Evolutionary conservation across 2,113 vertebrate species (phyloP).

Genomic region (Calidris pygmaea): DNA sequence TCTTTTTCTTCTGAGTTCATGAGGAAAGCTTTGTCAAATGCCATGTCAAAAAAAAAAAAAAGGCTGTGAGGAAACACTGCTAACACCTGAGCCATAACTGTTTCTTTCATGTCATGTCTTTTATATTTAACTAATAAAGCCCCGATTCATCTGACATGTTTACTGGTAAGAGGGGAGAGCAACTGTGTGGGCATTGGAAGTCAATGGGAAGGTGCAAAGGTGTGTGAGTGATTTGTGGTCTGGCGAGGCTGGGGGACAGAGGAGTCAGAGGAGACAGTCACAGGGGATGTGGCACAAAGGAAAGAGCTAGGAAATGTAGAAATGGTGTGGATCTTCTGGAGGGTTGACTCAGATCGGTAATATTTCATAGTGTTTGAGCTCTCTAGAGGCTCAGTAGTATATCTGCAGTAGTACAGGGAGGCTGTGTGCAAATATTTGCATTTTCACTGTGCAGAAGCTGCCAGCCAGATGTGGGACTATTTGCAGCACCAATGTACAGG

Average conservation of each 20-base stretch:
- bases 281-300: background rate
- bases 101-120: background rate
- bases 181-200: background rate
- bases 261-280: background rate
- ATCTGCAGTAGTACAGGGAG: background rate
- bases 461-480: background rate
- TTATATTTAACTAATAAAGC: background rate
- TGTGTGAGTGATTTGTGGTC: background rate
- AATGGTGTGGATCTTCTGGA: background rate
- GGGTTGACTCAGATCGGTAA: background rate
- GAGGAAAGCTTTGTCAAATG: background rate
- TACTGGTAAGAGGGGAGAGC: background rate
- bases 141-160: background rate
- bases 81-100: background rate
- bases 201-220: background rate
- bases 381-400: background rate
- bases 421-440: background rate
- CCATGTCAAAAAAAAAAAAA: background rate
- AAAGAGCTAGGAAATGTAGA: background rate
- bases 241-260: background rate
- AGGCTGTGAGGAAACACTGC: background rate
- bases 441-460: background rate
- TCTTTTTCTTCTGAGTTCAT: background rate
- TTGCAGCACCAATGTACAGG: background rate
- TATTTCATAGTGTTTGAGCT: background rate